Percentiles rank a stretch among this genome's conserved stretches.
Evolutionary conservation across 2,888 invertebrate species (phyloP).

Genomic region (Brenthis daphne): DNA sequence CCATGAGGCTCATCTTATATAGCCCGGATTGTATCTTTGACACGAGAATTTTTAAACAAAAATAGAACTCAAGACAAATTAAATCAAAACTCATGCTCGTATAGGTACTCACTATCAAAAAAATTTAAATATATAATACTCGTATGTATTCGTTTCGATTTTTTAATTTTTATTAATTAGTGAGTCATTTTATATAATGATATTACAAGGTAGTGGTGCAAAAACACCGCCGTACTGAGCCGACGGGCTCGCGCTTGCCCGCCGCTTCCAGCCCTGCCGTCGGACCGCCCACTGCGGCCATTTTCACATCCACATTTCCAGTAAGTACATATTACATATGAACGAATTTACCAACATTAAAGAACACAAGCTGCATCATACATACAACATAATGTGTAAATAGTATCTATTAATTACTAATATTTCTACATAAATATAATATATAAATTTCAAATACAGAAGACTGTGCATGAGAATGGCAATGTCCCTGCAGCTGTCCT

Average conservation of each 20-base stretch:
- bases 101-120: background rate
- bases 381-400: background rate
- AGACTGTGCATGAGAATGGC: conserved; percentile 8
- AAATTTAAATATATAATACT: too few species aligned
- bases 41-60: too few species aligned
- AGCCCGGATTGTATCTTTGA: too few species aligned
- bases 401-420: background rate
- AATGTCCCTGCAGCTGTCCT: conserved; percentile 23
- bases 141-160: too few species aligned
- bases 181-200: background rate
- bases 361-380: too few species aligned
- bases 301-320: background rate
- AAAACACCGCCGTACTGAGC: conserved; percentile 40
- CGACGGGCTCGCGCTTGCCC: conserved; percentile 22
- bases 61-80: too few species aligned
- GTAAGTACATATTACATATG: background rate
- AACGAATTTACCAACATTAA: too few species aligned
- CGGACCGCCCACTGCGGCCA: background rate
- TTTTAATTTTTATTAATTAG: too few species aligned
- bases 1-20: too few species aligned
- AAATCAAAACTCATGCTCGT: background rate
- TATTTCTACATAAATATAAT: background rate
- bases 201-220: conserved; percentile 48
- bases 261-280: conserved; percentile 20
- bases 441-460: background rate